Conservation (phyloP, 2,888 invertebrate species). For the Homarus gammarus region DNA sequence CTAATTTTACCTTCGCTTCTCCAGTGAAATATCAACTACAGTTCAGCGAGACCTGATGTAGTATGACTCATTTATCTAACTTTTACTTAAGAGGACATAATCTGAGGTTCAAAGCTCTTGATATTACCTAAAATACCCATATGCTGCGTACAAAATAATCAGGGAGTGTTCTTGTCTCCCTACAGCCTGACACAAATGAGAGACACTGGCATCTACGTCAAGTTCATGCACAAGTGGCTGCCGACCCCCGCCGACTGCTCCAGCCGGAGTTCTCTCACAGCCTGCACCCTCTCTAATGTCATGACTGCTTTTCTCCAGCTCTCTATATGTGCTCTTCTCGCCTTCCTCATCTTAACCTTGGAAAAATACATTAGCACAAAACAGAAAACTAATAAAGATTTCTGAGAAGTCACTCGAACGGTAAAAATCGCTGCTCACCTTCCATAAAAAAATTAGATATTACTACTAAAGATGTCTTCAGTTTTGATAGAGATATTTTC, state of each 20-base stretch:
- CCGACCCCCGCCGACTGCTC: not conserved
- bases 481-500: too few relatives aligned
- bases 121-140: not conserved
- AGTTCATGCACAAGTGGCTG: slow-evolving; percentile 1
- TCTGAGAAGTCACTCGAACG: too few relatives aligned
- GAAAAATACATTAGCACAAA: not conserved
- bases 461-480: too few relatives aligned
- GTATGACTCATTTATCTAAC: too few relatives aligned
- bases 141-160: too few relatives aligned
- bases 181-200: slow-evolving; percentile 13
- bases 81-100: not conserved
- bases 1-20: too few relatives aligned
- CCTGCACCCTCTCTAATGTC: slow-evolving; percentile 10
- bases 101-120: not conserved
- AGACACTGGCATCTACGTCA: slow-evolving; percentile 4
- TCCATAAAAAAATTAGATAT: too few relatives aligned
- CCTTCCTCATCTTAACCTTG: not conserved
- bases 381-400: too few relatives aligned
- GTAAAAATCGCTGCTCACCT: too few relatives aligned
- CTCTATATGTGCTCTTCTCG: not conserved
- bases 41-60: too few relatives aligned
- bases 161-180: too few relatives aligned
- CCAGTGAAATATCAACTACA: too few relatives aligned
- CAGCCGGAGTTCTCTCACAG: not conserved
- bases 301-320: slow-evolving; percentile 23